These are phyloP conservation scores for Protophormia terraenovae DNA, from an alignment of 2,888 invertebrate species.

Conservation along the genomic window DNA sequence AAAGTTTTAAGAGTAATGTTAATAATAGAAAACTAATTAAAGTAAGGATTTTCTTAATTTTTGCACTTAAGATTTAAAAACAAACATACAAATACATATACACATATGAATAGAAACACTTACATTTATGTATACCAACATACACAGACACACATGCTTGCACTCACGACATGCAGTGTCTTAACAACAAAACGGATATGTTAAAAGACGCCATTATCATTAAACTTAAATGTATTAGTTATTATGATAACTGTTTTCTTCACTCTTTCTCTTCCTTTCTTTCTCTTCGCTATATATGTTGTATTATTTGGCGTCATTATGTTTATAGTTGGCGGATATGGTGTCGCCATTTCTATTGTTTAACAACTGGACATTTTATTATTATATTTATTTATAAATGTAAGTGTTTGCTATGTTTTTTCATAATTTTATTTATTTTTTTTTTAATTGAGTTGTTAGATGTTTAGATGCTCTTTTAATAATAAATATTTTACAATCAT, in stretches of 20 bases:
- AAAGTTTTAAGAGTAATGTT: background rate
- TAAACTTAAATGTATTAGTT: slow-evolving; percentile 26
- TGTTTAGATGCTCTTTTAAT: background rate
- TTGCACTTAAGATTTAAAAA: background rate
- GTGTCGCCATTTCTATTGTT: slow-evolving; percentile 30
- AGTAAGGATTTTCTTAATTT: slow-evolving; percentile 32
- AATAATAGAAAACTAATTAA: slow-evolving; percentile 33
- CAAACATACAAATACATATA: no score
- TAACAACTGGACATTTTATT: slow-evolving; percentile 6
- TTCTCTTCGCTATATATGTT: background rate
- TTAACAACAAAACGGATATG: slow-evolving; percentile 27
- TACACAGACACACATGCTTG: background rate
- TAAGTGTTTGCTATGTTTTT: background rate
- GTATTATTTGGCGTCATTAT: slow-evolving; percentile 50
- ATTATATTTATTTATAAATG: background rate
- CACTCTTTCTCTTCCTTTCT: background rate
- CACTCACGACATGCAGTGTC: background rate
- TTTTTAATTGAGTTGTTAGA: slow-evolving; percentile 14
- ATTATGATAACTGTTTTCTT: slow-evolving; percentile 17
- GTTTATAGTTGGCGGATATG: slow-evolving; percentile 49
- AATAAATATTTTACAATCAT: slow-evolving; percentile 25
- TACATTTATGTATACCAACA: no score
- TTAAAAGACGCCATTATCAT: slow-evolving; percentile 49
- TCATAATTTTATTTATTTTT: background rate
- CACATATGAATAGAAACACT: no score